Conservation (phyloP, 2,888 invertebrate genomes). For the Drosophila gaucha region DNA sequence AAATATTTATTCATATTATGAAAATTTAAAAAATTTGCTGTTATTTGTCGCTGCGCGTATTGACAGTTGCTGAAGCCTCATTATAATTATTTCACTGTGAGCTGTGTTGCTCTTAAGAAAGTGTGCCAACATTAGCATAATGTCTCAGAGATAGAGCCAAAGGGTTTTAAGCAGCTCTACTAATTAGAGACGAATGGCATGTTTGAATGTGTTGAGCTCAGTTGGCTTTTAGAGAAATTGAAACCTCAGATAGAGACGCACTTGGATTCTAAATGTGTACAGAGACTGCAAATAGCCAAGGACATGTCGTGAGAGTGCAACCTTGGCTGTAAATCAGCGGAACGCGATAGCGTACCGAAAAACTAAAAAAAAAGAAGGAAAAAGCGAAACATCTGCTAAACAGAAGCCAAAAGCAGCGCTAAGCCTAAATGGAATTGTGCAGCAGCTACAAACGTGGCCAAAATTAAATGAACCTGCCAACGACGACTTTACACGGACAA, state of each 20-base stretch:
- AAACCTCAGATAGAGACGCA: constrained; percentile 35
- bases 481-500: constrained; percentile 35
- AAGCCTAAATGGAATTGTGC: constrained; percentile 18
- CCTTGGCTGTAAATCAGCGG: constrained; percentile 46
- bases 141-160: constrained; percentile 14
- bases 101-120: constrained; percentile 26
- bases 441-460: constrained; percentile 25
- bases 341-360: constrained; percentile 2
- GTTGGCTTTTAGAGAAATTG: constrained; percentile 38
- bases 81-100: constrained; percentile 42
- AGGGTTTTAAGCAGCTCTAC: constrained; percentile 23
- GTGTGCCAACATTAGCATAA: constrained; percentile 25
- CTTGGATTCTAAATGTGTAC: constrained; percentile 4
- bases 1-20: background rate
- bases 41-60: constrained; percentile 25
- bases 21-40: background rate
- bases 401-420: constrained; percentile 7
- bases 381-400: constrained; percentile 29
- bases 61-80: constrained; percentile 40
- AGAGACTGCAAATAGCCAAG: constrained; percentile 28
- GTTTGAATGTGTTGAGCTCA: constrained; percentile 34
- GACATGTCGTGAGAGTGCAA: constrained; percentile 23
- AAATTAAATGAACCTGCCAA: constrained; percentile 35
- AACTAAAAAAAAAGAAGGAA: background rate
- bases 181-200: constrained; percentile 48